Percentiles rank a stretch among this genome's conserved stretches.
phyloP scores from a whole-genome alignment of 2,888 invertebrate species.

The Eustalomyia histrio region DNA sequence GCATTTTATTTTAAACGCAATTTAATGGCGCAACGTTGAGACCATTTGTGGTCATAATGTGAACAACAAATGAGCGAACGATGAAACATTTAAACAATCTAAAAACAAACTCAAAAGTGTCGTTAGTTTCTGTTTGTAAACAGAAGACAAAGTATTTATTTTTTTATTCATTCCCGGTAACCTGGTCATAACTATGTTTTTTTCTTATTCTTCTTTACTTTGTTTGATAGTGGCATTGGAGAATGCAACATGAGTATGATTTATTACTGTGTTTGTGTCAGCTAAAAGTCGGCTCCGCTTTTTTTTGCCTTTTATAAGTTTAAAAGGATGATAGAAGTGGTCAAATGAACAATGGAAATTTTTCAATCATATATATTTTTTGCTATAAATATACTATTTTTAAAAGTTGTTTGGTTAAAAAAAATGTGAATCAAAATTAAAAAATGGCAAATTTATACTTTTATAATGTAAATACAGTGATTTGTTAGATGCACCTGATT shows the following conservation, averaged over 20 bases:
- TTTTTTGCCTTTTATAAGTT: conserved; percentile 27
- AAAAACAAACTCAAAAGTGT: conserved; percentile 38
- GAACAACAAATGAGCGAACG: conserved; percentile 64
- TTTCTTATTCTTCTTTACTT: conserved; percentile 11
- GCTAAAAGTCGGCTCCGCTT: conserved; percentile 50
- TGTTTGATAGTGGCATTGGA: conserved; percentile 50
- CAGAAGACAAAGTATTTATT: conserved; percentile 32
- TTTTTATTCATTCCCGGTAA: conserved; percentile 27
- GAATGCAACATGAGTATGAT: conserved; percentile 64
- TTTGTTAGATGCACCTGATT: conserved; percentile 62
- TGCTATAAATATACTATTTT: too few species aligned
- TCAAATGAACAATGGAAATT: conserved; percentile 14
- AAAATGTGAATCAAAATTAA: conserved; percentile 5
- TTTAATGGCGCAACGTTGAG: conserved; percentile 68
- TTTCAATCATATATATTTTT: too few species aligned
- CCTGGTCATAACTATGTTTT: conserved; percentile 32
- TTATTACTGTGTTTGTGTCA: conserved; percentile 59
- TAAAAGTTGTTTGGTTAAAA: too few species aligned
- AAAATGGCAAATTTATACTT: conserved; percentile 24
- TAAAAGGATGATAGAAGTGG: conserved; percentile 42
- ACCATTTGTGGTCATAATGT: conserved; percentile 67
- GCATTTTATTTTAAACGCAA: conserved; percentile 66
- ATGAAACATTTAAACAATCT: conserved; percentile 62
- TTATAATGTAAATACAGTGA: conserved; percentile 49
- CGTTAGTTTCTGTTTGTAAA: conserved; percentile 48